These are phyloP conservation scores for Benthosema pterotum DNA, from an alignment of 2,797 vertebrate species.

Conservation along the genomic window DNA sequence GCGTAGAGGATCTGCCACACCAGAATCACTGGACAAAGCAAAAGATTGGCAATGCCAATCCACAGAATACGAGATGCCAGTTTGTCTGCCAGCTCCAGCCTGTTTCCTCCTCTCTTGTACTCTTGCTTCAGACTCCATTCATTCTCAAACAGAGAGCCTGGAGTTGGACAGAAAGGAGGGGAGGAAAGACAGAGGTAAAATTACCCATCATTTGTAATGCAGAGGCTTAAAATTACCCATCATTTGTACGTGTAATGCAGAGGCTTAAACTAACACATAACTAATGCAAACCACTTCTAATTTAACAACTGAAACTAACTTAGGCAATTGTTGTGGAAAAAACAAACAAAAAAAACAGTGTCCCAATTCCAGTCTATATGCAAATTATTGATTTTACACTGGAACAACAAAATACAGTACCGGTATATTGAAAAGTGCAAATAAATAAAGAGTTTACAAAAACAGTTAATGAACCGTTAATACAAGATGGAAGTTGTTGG, in stretches of 20 bases:
- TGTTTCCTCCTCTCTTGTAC: constrained; percentile 93
- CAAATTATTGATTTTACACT: too few relatives aligned
- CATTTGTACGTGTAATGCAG: neutral
- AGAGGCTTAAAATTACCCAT: neutral
- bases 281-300: neutral
- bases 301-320: too few relatives aligned
- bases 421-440: too few relatives aligned
- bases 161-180: neutral
- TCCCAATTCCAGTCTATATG: too few relatives aligned
- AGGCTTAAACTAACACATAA: neutral
- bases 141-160: constrained; percentile 94
- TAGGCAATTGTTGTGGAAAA: too few relatives aligned
- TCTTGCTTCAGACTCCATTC: constrained; percentile 97
- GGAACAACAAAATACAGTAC: too few relatives aligned
- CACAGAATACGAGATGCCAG: constrained; percentile 94
- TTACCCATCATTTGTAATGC: neutral
- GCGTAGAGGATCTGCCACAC: constrained; percentile 99
- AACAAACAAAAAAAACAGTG: too few relatives aligned
- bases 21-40: constrained; percentile 95
- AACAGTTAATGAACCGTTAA: too few relatives aligned
- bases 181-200: neutral
- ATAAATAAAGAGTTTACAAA: too few relatives aligned
- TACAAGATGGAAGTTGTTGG: too few relatives aligned
- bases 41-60: constrained; percentile 96
- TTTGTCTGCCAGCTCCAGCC: constrained; percentile 93